Conservation (phyloP, 2,797 vertebrate genomes). For the Amniataba percoides region DNA sequence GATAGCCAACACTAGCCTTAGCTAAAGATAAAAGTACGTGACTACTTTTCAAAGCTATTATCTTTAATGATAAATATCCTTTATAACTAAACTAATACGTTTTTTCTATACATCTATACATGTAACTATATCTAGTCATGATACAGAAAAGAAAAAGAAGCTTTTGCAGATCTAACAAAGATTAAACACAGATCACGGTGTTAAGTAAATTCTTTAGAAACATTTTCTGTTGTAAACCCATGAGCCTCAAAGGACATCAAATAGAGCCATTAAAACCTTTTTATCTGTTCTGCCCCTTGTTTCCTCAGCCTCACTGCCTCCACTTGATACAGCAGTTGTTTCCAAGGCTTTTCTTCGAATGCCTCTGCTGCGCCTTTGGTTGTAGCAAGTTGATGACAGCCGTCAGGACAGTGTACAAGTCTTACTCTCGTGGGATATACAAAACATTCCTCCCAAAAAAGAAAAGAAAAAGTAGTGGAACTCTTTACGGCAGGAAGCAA, state of each 20-base stretch:
- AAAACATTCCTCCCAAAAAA: constrained; percentile 22
- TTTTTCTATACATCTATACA: neutral
- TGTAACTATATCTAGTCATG: neutral
- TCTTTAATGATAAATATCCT: neutral
- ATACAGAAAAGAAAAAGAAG: too few relatives aligned
- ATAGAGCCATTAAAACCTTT: neutral
- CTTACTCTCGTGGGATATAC: constrained; percentile 14
- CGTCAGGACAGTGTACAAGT: constrained; percentile 37
- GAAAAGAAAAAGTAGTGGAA: constrained; percentile 3
- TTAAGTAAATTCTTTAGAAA: neutral
- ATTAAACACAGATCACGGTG: neutral
- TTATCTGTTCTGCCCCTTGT: neutral
- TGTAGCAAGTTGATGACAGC: constrained; percentile 44
- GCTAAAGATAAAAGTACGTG: neutral
- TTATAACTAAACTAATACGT: neutral
- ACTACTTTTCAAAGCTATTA: neutral
- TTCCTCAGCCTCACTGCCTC: neutral
- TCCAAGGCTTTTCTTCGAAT: constrained; percentile 19
- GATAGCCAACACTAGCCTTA: neutral
- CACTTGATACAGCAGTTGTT: neutral
- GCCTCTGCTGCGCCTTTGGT: constrained; percentile 18
- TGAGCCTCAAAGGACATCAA: neutral
- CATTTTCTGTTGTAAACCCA: neutral
- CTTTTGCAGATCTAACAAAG: too few relatives aligned
- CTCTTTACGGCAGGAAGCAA: constrained; percentile 33